A percentile compares a stretch with the other conserved stretches of the same genome.
Evolutionary conservation across 2,888 invertebrate species (phyloP).

Genomic region (Blera fallax): DNA sequence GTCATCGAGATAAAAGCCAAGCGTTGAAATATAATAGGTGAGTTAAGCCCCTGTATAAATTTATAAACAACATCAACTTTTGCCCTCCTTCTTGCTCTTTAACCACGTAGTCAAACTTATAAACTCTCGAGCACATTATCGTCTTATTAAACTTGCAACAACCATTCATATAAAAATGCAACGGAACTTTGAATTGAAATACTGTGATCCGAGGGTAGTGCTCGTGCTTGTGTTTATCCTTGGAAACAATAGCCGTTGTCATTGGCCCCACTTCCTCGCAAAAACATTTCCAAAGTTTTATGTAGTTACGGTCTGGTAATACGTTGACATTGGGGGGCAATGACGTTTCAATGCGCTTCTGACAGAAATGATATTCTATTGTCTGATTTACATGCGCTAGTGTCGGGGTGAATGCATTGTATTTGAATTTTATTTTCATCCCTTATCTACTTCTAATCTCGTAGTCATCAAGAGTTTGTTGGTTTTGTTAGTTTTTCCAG

Average conservation of each 20-base stretch:
- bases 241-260: constrained; percentile 20
- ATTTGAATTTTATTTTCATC: constrained; percentile 4
- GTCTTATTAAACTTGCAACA: constrained; percentile 3
- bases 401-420: constrained; percentile 8
- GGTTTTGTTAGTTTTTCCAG: constrained; percentile 8
- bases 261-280: background rate
- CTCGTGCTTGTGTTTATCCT: background rate
- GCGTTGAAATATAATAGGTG: background rate
- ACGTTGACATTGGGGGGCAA: constrained; percentile 13
- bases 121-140: background rate
- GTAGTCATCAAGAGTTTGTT: constrained; percentile 8
- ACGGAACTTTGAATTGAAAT: background rate
- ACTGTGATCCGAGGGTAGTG: background rate
- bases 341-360: constrained; percentile 15
- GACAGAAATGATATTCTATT: constrained; percentile 1
- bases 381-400: constrained; percentile 8
- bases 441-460: background rate
- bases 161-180: background rate
- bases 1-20: background rate
- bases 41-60: background rate
- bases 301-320: constrained; percentile 4
- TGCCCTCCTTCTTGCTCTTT: background rate
- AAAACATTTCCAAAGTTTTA: constrained; percentile 9
- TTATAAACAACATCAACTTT: background rate
- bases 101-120: constrained; percentile 1